Conservation (phyloP, 2,888 invertebrate species). For the Pemphredon lugubris region DNA sequence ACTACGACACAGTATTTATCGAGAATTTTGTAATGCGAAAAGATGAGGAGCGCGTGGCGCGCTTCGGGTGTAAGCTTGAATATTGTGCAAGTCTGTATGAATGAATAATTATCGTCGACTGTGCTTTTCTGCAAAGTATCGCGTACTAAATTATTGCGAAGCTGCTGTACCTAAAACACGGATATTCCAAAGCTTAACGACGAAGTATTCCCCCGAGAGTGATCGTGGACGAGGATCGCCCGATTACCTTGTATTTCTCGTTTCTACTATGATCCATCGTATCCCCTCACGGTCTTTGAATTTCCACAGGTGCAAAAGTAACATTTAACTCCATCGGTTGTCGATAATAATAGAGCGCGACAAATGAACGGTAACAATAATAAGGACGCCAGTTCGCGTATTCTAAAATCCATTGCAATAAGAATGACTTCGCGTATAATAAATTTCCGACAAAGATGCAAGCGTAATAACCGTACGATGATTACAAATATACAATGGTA, state of each 20-base stretch:
- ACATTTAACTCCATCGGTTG: constrained; percentile 18
- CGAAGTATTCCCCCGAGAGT: constrained; percentile 27
- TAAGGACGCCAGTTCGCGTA: constrained; percentile 29
- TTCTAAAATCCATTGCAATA: constrained; percentile 41
- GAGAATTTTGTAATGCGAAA: constrained; percentile 46
- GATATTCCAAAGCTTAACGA: constrained; percentile 64
- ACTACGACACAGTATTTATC: constrained; percentile 80
- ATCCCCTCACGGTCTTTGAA: constrained; percentile 26
- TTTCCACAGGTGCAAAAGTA: constrained; percentile 36
- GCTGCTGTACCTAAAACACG: constrained; percentile 56
- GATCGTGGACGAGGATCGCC: not conserved
- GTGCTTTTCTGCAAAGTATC: constrained; percentile 56
- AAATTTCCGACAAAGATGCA: constrained; percentile 28
- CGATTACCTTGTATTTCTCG: not conserved
- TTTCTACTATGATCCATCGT: constrained; percentile 26
- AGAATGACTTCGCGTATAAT: constrained; percentile 33
- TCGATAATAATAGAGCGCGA: constrained; percentile 30
- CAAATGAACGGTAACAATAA: constrained; percentile 33
- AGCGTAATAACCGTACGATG: constrained; percentile 61
- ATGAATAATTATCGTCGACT: constrained; percentile 55
- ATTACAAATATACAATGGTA: constrained; percentile 72
- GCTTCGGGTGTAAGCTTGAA: constrained; percentile 44
- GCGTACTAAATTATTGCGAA: constrained; percentile 60
- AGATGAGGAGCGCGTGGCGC: not conserved
- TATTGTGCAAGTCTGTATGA: constrained; percentile 61